Conservation (phyloP, 2,888 invertebrate species). For the Thereva unica region DNA sequence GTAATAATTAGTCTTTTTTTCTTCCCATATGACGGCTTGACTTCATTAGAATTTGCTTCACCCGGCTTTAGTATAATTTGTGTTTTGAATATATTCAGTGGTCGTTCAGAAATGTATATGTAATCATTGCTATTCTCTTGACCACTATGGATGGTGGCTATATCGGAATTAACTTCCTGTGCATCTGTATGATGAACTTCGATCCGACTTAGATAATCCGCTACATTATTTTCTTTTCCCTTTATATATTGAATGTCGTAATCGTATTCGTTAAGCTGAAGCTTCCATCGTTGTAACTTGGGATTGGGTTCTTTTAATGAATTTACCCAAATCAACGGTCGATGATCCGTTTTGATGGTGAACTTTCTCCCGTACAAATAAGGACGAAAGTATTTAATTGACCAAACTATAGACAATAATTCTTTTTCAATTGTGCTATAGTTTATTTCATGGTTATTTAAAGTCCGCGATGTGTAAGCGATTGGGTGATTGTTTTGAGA, state of each 20-base stretch:
- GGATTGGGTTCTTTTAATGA: slow-evolving; percentile 52
- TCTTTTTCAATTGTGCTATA: slow-evolving; percentile 27
- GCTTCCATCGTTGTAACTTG: slow-evolving; percentile 50
- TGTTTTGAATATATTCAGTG: slow-evolving; percentile 11
- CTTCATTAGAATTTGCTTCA: not conserved
- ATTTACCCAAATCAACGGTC: slow-evolving; percentile 52
- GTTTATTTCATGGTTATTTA: slow-evolving; percentile 20
- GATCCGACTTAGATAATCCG: slow-evolving; percentile 45
- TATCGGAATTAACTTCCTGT: not conserved
- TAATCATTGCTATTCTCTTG: not conserved
- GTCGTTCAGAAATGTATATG: slow-evolving; percentile 11
- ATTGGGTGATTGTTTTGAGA: slow-evolving; percentile 27
- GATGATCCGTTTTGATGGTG: slow-evolving; percentile 33
- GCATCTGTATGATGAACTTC: not conserved
- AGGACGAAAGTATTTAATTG: slow-evolving; percentile 30
- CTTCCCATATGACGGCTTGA: slow-evolving; percentile 4
- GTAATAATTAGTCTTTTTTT: slow-evolving; percentile 7
- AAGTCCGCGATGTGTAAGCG: slow-evolving; percentile 14
- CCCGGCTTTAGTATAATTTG: slow-evolving; percentile 8
- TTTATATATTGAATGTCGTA: slow-evolving; percentile 46
- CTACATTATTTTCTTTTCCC: slow-evolving; percentile 42
- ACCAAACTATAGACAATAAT: slow-evolving; percentile 27
- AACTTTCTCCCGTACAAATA: slow-evolving; percentile 27
- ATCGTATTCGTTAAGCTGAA: slow-evolving; percentile 49
- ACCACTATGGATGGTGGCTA: slow-evolving; percentile 8